Evolutionary conservation across 2,888 invertebrate genomes (phyloP).

Genomic region (Leptarthrus brevirostris): DNA sequence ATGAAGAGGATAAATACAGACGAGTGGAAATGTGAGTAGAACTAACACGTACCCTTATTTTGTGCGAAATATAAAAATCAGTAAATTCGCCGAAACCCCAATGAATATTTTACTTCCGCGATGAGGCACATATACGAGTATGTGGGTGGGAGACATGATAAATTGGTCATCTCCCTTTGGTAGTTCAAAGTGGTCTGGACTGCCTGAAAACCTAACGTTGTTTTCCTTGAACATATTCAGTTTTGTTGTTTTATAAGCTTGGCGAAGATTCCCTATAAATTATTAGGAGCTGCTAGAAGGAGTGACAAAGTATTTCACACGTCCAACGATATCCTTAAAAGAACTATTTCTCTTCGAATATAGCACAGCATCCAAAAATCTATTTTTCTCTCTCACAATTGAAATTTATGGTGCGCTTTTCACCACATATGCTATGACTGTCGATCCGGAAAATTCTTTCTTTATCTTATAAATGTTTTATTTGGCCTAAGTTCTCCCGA

Average conservation of each 20-base stretch:
- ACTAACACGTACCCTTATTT: conserved; percentile 28
- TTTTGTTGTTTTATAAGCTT: background rate
- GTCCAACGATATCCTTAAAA: background rate
- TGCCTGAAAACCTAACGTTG: background rate
- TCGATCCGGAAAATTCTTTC: background rate
- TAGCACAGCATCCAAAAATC: conserved; percentile 3
- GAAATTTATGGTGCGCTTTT: background rate
- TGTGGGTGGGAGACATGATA: background rate
- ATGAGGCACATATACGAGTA: too few species aligned
- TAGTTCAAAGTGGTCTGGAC: background rate
- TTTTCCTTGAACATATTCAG: background rate
- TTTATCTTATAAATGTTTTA: conserved; percentile 45
- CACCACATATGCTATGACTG: background rate
- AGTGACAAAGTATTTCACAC: background rate
- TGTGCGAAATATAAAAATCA: background rate
- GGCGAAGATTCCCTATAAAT: background rate
- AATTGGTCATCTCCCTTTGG: background rate
- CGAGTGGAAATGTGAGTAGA: conserved; percentile 1
- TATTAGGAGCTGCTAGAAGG: background rate
- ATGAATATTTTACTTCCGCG: background rate
- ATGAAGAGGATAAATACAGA: background rate
- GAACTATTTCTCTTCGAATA: background rate
- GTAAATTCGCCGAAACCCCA: background rate
- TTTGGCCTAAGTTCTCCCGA: conserved; percentile 39
- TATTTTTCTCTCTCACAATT: background rate